phyloP scores from a whole-genome alignment of 1,140 invertebrate genomes.

The Eufriesea mexicana region DNA sequence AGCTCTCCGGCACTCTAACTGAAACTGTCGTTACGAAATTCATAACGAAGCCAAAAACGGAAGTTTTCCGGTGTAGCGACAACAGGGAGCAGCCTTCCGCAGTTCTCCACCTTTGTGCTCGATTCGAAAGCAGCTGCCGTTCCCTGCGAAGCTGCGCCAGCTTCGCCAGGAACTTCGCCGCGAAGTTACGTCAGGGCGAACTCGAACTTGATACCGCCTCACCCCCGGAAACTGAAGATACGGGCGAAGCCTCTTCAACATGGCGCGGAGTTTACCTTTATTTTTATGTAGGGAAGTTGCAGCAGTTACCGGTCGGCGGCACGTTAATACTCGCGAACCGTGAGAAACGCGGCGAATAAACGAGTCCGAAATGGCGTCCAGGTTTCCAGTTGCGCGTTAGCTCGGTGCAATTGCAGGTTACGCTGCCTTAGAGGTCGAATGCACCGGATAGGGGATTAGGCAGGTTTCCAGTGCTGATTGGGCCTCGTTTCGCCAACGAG shows the following conservation, averaged over 20 bases:
- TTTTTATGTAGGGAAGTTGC: constrained; percentile 37
- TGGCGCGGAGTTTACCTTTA: constrained; percentile 31
- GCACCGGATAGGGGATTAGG: not conserved
- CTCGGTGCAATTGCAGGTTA: not conserved
- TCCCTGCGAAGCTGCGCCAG: not conserved
- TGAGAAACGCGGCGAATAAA: constrained; percentile 10
- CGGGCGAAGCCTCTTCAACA: not conserved
- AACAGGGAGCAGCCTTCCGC: no score
- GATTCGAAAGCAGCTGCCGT: constrained; percentile 15
- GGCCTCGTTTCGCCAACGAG: not conserved
- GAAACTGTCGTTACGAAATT: not conserved
- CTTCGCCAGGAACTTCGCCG: constrained; percentile 13
- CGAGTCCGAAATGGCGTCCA: not conserved
- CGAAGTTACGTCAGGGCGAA: constrained; percentile 20
- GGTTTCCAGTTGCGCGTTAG: constrained; percentile 13
- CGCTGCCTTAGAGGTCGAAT: not conserved
- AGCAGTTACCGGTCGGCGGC: not conserved
- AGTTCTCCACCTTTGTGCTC: not conserved
- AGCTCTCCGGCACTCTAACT: no score
- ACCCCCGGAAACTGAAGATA: not conserved
- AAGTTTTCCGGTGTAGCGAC: not conserved
- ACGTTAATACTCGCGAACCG: constrained; percentile 7
- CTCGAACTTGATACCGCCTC: constrained; percentile 3
- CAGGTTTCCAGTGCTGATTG: not conserved
- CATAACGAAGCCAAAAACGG: not conserved